Conservation (phyloP, 2,113 vertebrate genomes). For the Cyanistes caeruleus region DNA sequence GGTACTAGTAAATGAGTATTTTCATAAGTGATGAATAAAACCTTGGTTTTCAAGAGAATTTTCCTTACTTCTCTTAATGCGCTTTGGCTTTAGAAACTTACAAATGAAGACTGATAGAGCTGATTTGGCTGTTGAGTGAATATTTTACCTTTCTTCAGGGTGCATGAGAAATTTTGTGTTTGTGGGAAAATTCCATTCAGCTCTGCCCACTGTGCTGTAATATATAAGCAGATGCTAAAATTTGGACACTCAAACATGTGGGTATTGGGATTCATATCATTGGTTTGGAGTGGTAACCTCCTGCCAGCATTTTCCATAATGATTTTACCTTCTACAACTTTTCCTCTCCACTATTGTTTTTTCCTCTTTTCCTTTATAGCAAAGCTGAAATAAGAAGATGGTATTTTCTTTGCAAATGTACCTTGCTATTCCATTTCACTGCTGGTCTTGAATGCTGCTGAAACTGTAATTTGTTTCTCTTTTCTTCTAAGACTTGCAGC, state of each 20-base stretch:
- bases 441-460: neutral
- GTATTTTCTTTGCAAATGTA: neutral
- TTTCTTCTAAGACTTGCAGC: neutral
- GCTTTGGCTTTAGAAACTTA: neutral
- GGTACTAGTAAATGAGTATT: neutral
- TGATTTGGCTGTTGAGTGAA: neutral
- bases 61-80: neutral
- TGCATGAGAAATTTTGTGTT: neutral
- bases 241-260: fast-evolving
- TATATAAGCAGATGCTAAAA: neutral
- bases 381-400: neutral
- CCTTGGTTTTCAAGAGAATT: neutral
- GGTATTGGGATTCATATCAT: neutral
- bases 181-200: neutral
- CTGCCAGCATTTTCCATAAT: neutral
- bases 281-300: fast-evolving
- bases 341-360: neutral
- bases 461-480: neutral
- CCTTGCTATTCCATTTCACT: neutral
- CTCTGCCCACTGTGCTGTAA: neutral
- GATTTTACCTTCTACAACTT: neutral
- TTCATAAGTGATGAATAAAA: neutral
- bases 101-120: neutral
- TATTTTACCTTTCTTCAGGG: neutral
- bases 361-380: neutral